Evolutionary conservation across 2,888 invertebrate genomes (phyloP).

Genomic region (Atethmia centrago): DNA sequence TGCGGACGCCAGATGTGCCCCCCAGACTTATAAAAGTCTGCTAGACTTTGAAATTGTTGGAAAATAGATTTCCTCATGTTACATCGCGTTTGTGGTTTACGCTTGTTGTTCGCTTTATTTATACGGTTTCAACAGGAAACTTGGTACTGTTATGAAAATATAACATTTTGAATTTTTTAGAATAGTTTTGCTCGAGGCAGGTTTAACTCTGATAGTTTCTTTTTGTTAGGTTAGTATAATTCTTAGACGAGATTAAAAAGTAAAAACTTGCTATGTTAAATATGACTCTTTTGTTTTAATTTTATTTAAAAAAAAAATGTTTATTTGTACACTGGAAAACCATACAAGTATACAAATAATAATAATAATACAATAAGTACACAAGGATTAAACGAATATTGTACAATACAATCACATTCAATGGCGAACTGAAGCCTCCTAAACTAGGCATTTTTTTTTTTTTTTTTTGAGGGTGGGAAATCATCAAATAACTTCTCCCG

Average conservation of each 20-base stretch:
- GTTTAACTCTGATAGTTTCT: background rate
- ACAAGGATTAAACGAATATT: too few species aligned
- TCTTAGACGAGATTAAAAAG: background rate
- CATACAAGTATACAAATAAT: too few species aligned
- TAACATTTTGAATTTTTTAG: background rate
- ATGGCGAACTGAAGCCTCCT: too few species aligned
- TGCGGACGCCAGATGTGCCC: conserved; percentile 84
- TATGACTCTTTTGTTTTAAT: background rate
- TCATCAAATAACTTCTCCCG: too few species aligned
- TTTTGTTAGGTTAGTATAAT: background rate
- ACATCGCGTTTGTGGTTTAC: conserved; percentile 36
- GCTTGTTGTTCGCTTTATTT: conserved; percentile 19
- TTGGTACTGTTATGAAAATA: background rate
- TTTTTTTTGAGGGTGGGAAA: too few species aligned
- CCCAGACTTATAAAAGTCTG: conserved; percentile 77
- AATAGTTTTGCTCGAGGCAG: background rate
- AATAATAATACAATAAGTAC: too few species aligned
- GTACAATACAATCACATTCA: too few species aligned
- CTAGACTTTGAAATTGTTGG: conserved; percentile 69
- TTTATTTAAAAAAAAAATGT: too few species aligned
- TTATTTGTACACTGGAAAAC: too few species aligned
- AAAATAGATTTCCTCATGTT: conserved; percentile 65
- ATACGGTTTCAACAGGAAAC: conserved; percentile 18
- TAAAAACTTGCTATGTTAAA: background rate
- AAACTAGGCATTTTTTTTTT: too few species aligned